Percentiles rank a stretch among this genome's conserved stretches.
Conservation (phyloP, 2,888 invertebrate genomes). For the Hirtodrosophila duncani region DNA sequence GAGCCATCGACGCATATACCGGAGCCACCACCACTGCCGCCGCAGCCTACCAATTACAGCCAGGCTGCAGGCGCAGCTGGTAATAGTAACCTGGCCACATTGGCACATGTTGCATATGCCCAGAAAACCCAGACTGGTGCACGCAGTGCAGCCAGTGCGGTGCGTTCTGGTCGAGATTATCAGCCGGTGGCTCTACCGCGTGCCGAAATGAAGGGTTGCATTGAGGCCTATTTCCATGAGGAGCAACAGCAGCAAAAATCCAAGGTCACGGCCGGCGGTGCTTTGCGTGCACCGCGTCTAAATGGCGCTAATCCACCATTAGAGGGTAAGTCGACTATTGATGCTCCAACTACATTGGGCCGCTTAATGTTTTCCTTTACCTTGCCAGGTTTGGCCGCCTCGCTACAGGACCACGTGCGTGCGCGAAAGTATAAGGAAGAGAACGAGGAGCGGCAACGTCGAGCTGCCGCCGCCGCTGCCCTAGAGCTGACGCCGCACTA, state of each 20-base stretch:
- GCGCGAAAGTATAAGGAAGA: constrained; percentile 82
- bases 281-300: constrained; percentile 64
- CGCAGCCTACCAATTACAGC: constrained; percentile 57
- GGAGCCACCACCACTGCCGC: constrained; percentile 30
- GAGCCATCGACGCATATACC: constrained; percentile 54
- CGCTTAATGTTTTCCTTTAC: background rate
- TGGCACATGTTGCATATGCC: constrained; percentile 77
- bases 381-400: constrained; percentile 87
- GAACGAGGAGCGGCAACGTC: constrained; percentile 77
- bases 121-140: constrained; percentile 60
- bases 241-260: constrained; percentile 80
- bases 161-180: constrained; percentile 64
- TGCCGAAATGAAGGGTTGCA: constrained; percentile 85
- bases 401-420: constrained; percentile 88
- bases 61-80: constrained; percentile 79
- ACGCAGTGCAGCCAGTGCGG: constrained; percentile 5
- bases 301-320: constrained; percentile 77
- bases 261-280: constrained; percentile 48
- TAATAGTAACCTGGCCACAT: constrained; percentile 74
- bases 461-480: constrained; percentile 69
- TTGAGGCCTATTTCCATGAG: constrained; percentile 85
- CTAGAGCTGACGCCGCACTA: constrained; percentile 46
- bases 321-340: constrained; percentile 71
- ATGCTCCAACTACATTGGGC: background rate
- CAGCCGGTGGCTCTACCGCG: constrained; percentile 81